Conservation (phyloP, 2,113 vertebrate genomes). For the Salvelinus fontinalis region DNA sequence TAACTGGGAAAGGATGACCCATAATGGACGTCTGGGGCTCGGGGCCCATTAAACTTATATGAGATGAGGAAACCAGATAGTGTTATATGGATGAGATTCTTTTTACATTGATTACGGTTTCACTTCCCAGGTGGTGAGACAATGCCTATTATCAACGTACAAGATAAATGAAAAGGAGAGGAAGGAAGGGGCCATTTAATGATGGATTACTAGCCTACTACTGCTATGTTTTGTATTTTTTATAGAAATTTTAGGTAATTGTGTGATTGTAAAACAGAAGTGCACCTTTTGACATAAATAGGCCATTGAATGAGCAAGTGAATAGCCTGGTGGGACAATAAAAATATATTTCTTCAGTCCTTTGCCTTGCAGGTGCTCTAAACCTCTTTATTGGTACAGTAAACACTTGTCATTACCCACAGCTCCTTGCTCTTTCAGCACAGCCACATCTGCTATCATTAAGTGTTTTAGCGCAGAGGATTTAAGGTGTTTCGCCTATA, state of each 20-base stretch:
- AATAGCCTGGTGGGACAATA: conserved; percentile 28
- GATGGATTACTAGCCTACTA: too few species aligned
- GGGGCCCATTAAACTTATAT: neutral
- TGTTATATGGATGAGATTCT: neutral
- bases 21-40: conserved; percentile 41
- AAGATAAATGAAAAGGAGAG: neutral
- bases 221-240: too few species aligned
- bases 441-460: conserved; percentile 33
- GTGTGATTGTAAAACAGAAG: neutral
- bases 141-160: neutral
- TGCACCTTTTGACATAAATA: neutral
- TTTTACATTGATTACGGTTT: conserved; percentile 31
- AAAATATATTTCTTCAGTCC: conserved; percentile 31
- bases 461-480: conserved; percentile 16
- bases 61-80: conserved; percentile 26
- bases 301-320: conserved; percentile 12
- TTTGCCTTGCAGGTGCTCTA: conserved; percentile 22
- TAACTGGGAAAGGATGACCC: conserved; percentile 42
- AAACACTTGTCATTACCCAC: neutral
- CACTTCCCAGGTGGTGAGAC: conserved; percentile 36
- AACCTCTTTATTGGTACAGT: conserved; percentile 43
- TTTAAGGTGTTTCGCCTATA: conserved; percentile 11
- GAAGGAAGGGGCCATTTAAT: neutral
- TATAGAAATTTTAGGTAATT: neutral
- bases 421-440: conserved; percentile 11